A percentile compares a stretch with the other conserved stretches of the same genome.
Conservation (phyloP, 2,113 vertebrate genomes). For the Rissa tridactyla region DNA sequence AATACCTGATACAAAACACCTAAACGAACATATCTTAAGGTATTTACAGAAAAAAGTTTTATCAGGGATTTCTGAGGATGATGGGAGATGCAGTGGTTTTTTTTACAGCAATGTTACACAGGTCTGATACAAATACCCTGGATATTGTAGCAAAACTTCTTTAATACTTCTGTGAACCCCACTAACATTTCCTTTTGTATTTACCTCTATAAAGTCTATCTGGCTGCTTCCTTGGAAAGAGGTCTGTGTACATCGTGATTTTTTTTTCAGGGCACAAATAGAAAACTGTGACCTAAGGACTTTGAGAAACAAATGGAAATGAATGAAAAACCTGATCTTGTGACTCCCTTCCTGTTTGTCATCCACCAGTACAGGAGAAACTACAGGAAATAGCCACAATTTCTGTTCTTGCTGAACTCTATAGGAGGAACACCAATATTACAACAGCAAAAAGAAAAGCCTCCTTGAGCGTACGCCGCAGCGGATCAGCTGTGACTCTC, state of each 20-base stretch:
- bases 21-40: neutral
- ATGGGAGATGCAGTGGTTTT: neutral
- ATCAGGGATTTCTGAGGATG: neutral
- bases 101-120: neutral
- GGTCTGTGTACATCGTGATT: neutral
- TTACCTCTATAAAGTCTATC: neutral
- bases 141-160: neutral
- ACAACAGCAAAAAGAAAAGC: neutral
- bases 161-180: neutral
- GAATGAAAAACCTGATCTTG: neutral
- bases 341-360: neutral
- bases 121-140: neutral
- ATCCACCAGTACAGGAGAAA: neutral
- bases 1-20: neutral
- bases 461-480: rapidly evolving
- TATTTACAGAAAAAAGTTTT: neutral
- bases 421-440: neutral
- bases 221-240: neutral
- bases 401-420: neutral
- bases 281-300: neutral
- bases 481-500: neutral
- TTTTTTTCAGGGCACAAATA: neutral
- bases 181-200: neutral
- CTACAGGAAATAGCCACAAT: neutral
- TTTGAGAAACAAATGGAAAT: neutral